Evolutionary conservation across 1,140 invertebrate species (phyloP).

Genomic region (Neelides sp.): DNA sequence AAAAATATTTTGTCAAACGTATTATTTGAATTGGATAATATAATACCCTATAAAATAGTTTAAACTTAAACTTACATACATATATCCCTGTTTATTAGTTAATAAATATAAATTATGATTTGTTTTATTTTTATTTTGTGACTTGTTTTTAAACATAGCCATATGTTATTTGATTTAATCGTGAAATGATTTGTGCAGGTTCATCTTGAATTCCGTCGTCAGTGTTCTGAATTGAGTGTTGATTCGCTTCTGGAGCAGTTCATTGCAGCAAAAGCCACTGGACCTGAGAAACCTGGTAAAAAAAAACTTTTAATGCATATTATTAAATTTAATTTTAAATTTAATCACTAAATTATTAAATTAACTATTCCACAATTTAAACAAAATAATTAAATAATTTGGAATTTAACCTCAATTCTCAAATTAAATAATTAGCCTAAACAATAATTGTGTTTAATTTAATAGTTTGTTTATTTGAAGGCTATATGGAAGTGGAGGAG

Average conservation of each 20-base stretch:
- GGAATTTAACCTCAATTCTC: too few species aligned
- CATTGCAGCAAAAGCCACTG: constrained; percentile 76
- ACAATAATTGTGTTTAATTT: too few species aligned
- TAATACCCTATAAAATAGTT: too few species aligned
- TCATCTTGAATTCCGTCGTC: constrained; percentile 75
- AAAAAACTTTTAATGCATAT: background rate
- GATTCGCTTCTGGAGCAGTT: constrained; percentile 83
- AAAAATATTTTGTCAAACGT: too few species aligned
- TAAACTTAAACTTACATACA: background rate
- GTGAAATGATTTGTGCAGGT: too few species aligned
- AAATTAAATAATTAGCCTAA: too few species aligned
- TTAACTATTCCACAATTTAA: too few species aligned
- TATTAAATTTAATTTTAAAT: background rate
- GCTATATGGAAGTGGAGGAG: constrained; percentile 16
- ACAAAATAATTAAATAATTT: too few species aligned
- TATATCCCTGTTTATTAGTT: constrained; percentile 9
- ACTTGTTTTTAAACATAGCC: constrained; percentile 28
- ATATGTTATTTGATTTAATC: too few species aligned
- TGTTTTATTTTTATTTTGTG: constrained; percentile 8
- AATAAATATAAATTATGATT: background rate
- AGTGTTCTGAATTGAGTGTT: constrained; percentile 79
- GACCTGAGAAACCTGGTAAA: constrained; percentile 75
- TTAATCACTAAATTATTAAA: too few species aligned
- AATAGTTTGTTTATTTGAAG: constrained; percentile 1
- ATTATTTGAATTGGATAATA: too few species aligned